Percentiles rank a stretch among this genome's conserved stretches.
Evolutionary conservation across 2,113 vertebrate species (phyloP).

Genomic region (Thunnus maccoyii): DNA sequence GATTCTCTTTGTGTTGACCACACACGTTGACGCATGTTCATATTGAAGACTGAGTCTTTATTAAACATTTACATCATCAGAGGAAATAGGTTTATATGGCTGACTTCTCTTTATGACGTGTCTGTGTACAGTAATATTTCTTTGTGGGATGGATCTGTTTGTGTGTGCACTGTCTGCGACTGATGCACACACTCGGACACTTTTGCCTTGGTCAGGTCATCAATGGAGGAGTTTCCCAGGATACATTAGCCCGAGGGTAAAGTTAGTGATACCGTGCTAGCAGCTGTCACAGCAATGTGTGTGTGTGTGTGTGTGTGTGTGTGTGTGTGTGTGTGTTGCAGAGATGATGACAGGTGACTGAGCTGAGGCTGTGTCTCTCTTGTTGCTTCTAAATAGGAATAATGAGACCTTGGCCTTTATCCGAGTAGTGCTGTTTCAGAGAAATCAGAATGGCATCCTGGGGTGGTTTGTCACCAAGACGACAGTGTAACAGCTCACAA

Average conservation of each 20-base stretch:
- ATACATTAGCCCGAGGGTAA: conserved; percentile 47
- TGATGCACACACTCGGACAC: neutral
- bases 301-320: conserved; percentile 25
- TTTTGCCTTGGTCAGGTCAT: conserved; percentile 25
- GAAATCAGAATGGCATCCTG: conserved; percentile 52
- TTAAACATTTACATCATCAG: conserved; percentile 45
- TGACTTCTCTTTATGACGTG: conserved; percentile 31
- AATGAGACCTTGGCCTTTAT: conserved; percentile 45
- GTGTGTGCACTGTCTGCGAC: neutral
- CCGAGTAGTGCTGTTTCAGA: conserved; percentile 19
- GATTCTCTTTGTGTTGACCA: conserved; percentile 49
- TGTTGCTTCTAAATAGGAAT: conserved; percentile 45
- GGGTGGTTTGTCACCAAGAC: conserved; percentile 41
- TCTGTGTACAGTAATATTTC: neutral
- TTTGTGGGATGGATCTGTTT: neutral
- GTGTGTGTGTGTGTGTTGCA: neutral
- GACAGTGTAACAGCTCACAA: conserved; percentile 34
- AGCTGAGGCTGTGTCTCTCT: conserved; percentile 19
- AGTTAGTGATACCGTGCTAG: conserved; percentile 49
- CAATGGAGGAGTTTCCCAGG: conserved; percentile 41
- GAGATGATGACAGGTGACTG: conserved; percentile 30
- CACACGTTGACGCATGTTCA: conserved; percentile 35
- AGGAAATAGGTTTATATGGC: conserved; percentile 15
- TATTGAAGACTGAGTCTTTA: conserved; percentile 37
- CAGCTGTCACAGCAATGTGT: conserved; percentile 43